Evolutionary conservation across 2,797 vertebrate species (phyloP).

Genomic region (Neomorphus geoffroyi): DNA sequence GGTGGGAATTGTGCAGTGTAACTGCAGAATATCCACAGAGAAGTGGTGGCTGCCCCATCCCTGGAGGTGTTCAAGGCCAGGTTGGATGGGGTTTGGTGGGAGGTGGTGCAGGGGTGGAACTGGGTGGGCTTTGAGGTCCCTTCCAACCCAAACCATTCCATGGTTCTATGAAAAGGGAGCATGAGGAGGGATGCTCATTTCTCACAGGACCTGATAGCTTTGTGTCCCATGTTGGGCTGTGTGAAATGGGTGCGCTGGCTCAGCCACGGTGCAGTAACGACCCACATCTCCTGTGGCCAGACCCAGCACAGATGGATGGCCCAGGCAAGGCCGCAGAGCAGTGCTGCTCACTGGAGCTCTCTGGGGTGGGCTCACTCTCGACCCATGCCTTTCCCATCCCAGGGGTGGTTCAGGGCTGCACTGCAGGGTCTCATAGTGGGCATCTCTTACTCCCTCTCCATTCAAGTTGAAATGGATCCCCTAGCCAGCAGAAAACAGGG

Average conservation of each 20-base stretch:
- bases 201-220: neutral
- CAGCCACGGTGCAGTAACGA: neutral
- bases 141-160: too few relatives aligned
- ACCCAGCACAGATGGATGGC: neutral
- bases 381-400: neutral
- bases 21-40: neutral
- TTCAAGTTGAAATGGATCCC: neutral
- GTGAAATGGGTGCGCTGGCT: neutral
- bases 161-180: neutral
- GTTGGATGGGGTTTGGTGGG: too few relatives aligned
- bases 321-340: rapidly evolving
- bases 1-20: neutral
- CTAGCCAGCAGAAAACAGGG: neutral
- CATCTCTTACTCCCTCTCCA: neutral
- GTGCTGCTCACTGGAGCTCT: neutral
- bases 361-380: neutral
- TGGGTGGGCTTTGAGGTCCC: too few relatives aligned
- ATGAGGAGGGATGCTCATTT: neutral
- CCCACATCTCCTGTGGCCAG: neutral
- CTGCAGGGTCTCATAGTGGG: neutral
- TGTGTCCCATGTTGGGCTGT: neutral
- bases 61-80: too few relatives aligned
- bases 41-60: too few relatives aligned
- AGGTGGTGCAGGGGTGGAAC: too few relatives aligned
- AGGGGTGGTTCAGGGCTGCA: neutral